phyloP scores from a whole-genome alignment of 2,797 vertebrate genomes.

The Pseudochirops cupreus region DNA sequence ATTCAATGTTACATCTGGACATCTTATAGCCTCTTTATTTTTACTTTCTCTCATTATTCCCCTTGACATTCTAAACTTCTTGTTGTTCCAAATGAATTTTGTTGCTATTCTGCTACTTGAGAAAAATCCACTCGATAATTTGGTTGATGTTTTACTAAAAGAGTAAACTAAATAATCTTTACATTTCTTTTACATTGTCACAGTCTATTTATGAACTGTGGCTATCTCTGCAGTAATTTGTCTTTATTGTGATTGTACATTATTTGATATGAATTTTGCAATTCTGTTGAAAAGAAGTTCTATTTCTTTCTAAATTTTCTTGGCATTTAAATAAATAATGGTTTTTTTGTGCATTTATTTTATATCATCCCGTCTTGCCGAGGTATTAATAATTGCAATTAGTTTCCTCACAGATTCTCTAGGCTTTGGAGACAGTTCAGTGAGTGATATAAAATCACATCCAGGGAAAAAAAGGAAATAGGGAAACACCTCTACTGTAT shows the following conservation, averaged over 20 bases:
- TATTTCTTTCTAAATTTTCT: neutral
- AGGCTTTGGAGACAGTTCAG: conserved; percentile 1
- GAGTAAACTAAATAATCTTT: neutral
- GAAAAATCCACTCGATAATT: neutral
- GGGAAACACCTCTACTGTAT: neutral
- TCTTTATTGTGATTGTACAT: neutral
- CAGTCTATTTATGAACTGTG: neutral
- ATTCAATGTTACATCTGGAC: neutral
- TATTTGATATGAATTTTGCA: neutral
- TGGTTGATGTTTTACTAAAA: neutral
- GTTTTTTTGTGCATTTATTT: neutral
- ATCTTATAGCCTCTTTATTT: neutral
- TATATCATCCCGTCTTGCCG: neutral
- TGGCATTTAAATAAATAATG: neutral
- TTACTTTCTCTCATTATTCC: neutral
- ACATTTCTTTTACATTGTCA: neutral
- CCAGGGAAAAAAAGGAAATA: conserved; percentile 5
- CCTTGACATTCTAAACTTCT: neutral
- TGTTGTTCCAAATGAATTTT: neutral
- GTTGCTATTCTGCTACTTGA: neutral
- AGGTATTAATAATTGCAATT: neutral
- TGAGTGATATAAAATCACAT: conserved; percentile 14
- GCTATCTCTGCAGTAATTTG: neutral
- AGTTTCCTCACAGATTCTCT: neutral
- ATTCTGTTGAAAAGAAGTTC: neutral